Base-by-base conservation (phyloP, 2,888 invertebrate genomes). In the Cyaniris semiargus region DNA sequence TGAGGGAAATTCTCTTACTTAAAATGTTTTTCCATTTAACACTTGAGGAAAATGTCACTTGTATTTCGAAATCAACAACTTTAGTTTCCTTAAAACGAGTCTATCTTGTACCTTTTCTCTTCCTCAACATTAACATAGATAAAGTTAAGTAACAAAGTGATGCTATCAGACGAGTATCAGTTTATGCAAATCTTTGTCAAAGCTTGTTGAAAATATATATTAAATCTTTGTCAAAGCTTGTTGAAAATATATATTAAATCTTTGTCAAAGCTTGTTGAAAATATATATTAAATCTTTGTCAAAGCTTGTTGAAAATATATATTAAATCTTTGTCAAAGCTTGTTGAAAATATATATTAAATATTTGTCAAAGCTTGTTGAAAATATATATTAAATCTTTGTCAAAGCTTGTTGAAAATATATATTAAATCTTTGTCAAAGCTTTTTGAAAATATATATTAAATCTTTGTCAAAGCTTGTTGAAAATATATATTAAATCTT, bases 121-220 rank as follows among this genome's bases (percentile, higher is more conserved):
- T 58, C 21, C 21, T 58, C 58, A 2, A 58, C 21, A 58, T 58
- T 58, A 58, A 58, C 58, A 58, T 58, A 58, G 58, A 58, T 58
- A 58, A 58, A 58, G 58, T 58, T 58, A 58, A 58, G 58, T 58
- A 58, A 58, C 7, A 58, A 58, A 21, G 21, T 58, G 58, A 21
- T 53, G 53, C 1, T 18, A 53, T 53, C 53, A 53, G 18, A 53
- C 15, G 53, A 18, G 53, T 53, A 53, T 53, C 53, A 18, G 53
- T 53, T 10, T 13, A 53, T 18, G 53, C 18, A 53, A 53, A 53
- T 53, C 53, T 18, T 53, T 53, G 53, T 18, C 53, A 53, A 5
- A 18, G 18, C 53, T 53, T 53, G 53, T 18, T 18, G 53, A 53
- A 5, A 18, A 53, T 53, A 53, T 53, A 53, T 18, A 53, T 18